Percentiles rank a stretch among this genome's conserved stretches.
Conservation (phyloP, 2,113 vertebrate genomes). For the Siniperca knerii region DNA sequence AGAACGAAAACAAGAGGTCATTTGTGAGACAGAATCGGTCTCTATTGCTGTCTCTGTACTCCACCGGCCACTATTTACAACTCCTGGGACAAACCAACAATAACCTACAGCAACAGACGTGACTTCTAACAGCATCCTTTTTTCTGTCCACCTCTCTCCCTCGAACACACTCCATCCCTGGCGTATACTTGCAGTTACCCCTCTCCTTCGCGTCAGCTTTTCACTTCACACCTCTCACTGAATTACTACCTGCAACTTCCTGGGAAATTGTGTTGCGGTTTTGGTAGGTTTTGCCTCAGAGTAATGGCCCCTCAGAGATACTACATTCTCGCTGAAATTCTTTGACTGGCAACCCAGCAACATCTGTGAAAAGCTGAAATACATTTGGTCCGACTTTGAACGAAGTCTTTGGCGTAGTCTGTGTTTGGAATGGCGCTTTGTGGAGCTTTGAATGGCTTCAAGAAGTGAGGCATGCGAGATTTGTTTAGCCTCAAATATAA, state of each 20-base stretch:
- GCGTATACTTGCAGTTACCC: not conserved
- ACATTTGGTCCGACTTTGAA: conserved; percentile 26
- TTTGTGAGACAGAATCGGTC: not conserved
- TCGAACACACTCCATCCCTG: not conserved
- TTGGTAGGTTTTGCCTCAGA: conserved; percentile 4
- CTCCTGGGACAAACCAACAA: conserved; percentile 3
- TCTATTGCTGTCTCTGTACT: not conserved
- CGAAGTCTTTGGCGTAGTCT: not conserved
- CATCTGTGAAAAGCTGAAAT: conserved; percentile 19
- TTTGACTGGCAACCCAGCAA: conserved; percentile 27
- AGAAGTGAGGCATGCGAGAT: not conserved
- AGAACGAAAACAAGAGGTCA: conserved; percentile 1
- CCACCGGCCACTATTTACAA: not conserved
- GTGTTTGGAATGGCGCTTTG: conserved; percentile 30
- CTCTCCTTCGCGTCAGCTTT: not conserved
- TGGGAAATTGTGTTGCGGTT: conserved; percentile 8
- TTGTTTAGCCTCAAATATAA: conserved; percentile 15
- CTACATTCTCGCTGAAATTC: conserved; percentile 4
- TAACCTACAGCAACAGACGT: conserved; percentile 1
- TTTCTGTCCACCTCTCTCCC: not conserved
- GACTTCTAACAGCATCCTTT: not conserved
- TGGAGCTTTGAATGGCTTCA: conserved; percentile 11
- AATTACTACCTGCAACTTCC: conserved; percentile 26
- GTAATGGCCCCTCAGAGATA: conserved; percentile 48
- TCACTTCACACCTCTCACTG: conserved; percentile 26